Evolutionary conservation across 2,888 invertebrate genomes (phyloP).

Genomic region (Hermodice carunculata): DNA sequence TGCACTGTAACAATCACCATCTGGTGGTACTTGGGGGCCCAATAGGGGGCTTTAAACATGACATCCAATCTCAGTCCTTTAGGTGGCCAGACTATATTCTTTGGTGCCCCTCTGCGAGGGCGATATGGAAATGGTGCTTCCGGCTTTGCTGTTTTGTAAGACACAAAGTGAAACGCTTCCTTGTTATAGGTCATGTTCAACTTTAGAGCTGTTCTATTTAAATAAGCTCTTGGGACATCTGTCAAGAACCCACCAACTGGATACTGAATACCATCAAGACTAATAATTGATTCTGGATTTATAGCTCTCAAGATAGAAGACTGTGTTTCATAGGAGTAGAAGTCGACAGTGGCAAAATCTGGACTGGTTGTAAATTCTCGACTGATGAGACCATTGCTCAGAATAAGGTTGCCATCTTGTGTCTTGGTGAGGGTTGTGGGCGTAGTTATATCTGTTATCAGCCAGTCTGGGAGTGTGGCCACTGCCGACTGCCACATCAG

Average conservation of each 20-base stretch:
- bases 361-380: conserved; percentile 31
- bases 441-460: conserved; percentile 21
- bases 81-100: conserved; percentile 37
- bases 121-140: conserved; percentile 34
- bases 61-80: conserved; percentile 26
- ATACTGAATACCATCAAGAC: conserved; percentile 34
- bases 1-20: conserved; percentile 30
- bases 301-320: conserved; percentile 31
- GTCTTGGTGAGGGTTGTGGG: conserved; percentile 10
- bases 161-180: conserved; percentile 31
- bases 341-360: conserved; percentile 39
- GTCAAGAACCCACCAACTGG: conserved; percentile 29
- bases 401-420: neutral
- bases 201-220: conserved; percentile 37
- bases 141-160: conserved; percentile 13
- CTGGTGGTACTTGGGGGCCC: conserved; percentile 31
- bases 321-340: conserved; percentile 25
- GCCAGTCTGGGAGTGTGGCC: conserved; percentile 41
- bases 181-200: conserved; percentile 15
- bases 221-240: conserved; percentile 30
- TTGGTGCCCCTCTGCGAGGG: conserved; percentile 36
- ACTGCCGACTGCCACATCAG: too few relatives aligned
- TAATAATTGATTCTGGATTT: conserved; percentile 20
- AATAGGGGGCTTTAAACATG: conserved; percentile 19
- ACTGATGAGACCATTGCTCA: conserved; percentile 31